Base-by-base conservation (phyloP, 2,888 invertebrate species). In the Drosophila siamana region DNA sequence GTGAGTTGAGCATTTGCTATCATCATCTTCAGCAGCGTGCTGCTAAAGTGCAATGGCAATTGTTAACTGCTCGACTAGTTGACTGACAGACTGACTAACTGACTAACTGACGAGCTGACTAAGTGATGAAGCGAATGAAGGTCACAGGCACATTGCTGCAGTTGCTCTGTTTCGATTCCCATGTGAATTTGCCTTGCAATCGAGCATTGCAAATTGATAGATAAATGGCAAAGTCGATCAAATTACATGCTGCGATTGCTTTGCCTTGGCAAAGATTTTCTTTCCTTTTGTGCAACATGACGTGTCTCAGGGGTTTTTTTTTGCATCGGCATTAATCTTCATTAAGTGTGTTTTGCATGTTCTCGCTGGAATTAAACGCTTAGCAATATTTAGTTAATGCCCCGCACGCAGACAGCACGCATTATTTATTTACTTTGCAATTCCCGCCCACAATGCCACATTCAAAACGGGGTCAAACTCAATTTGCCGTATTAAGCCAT, bases 191-290 rank as follows among this genome's bases (percentile, higher is more conserved):
- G 71, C 44, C 40, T 47, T 30, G 47, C 40, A 36, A 43, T 64
- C 36, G 26, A 47, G 46, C 50, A 19, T 38, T 68, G 73, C 70
- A 77, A 83, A 83, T 76, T 76, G 80, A 80, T 61, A 70, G 77
- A 86, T 82, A 71, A 83, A 86, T 83, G 80, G 62, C 54, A 70
- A 76, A 76, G 74, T 69, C 74, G 50, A 70, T 67, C 61, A 44
- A 82, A 64, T 55, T 63, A 63, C 54, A 69, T 61, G 52, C 52
- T 44, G 47, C 60, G 61, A 64, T 72, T 75, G 75, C 72, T 54
- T 69, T 68, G 61, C 41, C 72, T 55, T 57, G 19, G 38, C 41
- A 55, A 44, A 16, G 28, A 71, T 33, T 44, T 63, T 56, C 38
- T 44, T 63, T 56, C 38, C 44, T 67, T 51, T 52, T 62, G 59